Percentiles rank a stretch among this genome's conserved stretches.
Conservation (phyloP, 2,113 vertebrate genomes). For the Eudorcas thomsonii region DNA sequence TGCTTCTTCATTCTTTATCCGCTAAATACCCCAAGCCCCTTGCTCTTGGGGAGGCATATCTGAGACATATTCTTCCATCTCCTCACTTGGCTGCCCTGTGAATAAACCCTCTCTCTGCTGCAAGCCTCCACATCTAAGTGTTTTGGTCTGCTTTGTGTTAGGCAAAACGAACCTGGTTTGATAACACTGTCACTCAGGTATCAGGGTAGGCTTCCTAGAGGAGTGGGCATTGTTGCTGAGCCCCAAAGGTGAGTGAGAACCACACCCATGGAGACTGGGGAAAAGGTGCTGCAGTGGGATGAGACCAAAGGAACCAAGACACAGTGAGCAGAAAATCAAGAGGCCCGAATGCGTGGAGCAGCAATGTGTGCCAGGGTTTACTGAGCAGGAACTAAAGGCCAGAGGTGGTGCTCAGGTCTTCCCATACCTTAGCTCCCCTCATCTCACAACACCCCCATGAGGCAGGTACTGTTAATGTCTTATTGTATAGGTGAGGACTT, state of each 20-base stretch:
- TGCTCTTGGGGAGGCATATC: not conserved
- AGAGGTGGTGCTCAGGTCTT: not conserved
- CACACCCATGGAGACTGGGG: not conserved
- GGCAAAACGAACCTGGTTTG: not conserved
- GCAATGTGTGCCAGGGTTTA: not conserved
- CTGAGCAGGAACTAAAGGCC: not conserved
- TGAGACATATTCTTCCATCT: not conserved
- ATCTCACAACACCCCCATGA: not conserved
- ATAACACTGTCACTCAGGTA: not conserved
- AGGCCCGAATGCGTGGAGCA: accelerated
- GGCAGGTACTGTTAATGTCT: not conserved
- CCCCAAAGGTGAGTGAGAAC: not conserved
- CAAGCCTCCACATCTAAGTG: not conserved
- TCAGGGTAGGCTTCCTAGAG: not conserved
- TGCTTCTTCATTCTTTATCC: not conserved
- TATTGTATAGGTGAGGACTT: not conserved
- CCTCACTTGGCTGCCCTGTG: not conserved
- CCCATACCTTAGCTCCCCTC: not conserved
- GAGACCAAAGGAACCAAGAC: not conserved
- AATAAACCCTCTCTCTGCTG: not conserved
- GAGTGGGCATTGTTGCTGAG: not conserved
- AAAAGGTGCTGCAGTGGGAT: accelerated
- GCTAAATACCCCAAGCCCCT: not conserved
- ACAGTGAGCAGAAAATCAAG: not conserved
- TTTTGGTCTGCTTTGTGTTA: not conserved